Evolutionary conservation across 2,113 vertebrate genomes (phyloP).

Genomic region (Salvator merianae): DNA sequence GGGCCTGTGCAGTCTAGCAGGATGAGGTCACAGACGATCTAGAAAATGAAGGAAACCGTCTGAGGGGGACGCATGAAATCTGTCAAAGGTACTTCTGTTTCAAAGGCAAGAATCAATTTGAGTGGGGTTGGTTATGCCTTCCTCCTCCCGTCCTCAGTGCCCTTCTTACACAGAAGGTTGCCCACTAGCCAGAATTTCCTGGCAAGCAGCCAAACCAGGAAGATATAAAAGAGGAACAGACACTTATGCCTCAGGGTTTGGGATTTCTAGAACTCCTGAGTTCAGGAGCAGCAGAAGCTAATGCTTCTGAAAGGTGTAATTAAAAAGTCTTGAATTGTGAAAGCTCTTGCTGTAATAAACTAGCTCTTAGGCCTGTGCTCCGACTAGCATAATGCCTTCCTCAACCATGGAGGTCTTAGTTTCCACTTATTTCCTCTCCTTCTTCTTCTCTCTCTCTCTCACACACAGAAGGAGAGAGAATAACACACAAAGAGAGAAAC

Average conservation of each 20-base stretch:
- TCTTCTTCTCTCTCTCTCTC: no score
- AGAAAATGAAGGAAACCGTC: constrained; percentile 73
- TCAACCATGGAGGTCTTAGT: no score
- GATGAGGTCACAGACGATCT: constrained; percentile 75
- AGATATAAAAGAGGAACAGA: not conserved
- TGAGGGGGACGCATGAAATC: constrained; percentile 71
- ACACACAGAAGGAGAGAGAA: no score
- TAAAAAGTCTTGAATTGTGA: not conserved
- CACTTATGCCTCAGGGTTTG: not conserved
- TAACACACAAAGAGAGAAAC: no score
- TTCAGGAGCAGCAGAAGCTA: not conserved
- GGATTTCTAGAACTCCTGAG: not conserved
- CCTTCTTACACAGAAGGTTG: no score
- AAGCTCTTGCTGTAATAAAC: not conserved
- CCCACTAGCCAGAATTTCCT: not conserved
- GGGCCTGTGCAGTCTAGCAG: constrained; percentile 77
- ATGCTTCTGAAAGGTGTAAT: not conserved
- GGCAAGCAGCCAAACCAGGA: constrained; percentile 10
- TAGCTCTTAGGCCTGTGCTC: not conserved
- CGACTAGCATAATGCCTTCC: no score
- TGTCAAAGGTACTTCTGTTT: constrained; percentile 66
- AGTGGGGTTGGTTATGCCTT: not conserved
- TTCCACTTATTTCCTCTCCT: no score
- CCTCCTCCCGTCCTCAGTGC: not conserved
- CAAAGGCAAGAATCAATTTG: constrained; percentile 32